These are phyloP conservation scores for Artemia sinica DNA, from an alignment of 2,888 invertebrate genomes.

Conservation along the genomic window DNA sequence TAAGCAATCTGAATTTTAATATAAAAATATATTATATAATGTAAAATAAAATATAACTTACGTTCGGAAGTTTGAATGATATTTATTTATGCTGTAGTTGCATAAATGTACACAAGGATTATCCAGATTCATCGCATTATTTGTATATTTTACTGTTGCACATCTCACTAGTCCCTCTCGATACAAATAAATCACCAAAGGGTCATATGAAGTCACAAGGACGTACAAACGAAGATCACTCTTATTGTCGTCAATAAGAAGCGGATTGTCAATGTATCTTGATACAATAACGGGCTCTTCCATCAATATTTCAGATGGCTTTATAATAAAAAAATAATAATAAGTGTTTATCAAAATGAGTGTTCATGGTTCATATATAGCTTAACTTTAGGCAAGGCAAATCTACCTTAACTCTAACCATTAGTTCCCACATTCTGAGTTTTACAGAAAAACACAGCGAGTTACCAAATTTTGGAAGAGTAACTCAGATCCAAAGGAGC, in stretches of 20 bases:
- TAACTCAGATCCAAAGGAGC: too few relatives aligned
- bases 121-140: constrained; percentile 77
- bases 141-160: constrained; percentile 85
- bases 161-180: constrained; percentile 88
- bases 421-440: too few relatives aligned
- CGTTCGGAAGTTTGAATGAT: constrained; percentile 86
- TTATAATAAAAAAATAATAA: constrained; percentile 29
- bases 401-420: too few relatives aligned
- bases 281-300: constrained; percentile 81
- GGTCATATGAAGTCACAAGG: constrained; percentile 83
- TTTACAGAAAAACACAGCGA: too few relatives aligned
- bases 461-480: too few relatives aligned
- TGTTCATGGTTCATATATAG: too few relatives aligned
- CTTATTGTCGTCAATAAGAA: constrained; percentile 79
- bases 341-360: background rate
- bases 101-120: constrained; percentile 94
- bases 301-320: constrained; percentile 74
- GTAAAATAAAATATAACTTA: constrained; percentile 36
- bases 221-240: constrained; percentile 91
- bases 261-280: constrained; percentile 68
- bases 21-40: too few relatives aligned
- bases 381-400: too few relatives aligned
- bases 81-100: constrained; percentile 95
- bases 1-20: too few relatives aligned
- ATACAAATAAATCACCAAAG: constrained; percentile 78